These are phyloP conservation scores for Elegia similella DNA, from an alignment of 2,888 invertebrate genomes.

Conservation along the genomic window DNA sequence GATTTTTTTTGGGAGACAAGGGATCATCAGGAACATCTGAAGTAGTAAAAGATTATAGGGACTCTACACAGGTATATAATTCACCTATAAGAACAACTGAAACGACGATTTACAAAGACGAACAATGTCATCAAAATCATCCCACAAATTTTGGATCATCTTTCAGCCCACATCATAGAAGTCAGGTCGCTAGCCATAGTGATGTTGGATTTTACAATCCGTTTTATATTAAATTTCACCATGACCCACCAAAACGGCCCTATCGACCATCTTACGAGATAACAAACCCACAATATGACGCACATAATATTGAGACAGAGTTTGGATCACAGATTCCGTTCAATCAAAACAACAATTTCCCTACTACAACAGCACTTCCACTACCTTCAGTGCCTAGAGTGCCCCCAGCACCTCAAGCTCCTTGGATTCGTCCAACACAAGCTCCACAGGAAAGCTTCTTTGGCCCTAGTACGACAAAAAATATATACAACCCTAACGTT, in stretches of 20 bases:
- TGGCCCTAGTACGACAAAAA: too few species aligned
- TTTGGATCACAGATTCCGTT: neutral
- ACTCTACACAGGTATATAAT: neutral
- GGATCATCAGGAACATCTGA: neutral
- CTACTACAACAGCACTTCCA: neutral
- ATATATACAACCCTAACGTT: too few species aligned
- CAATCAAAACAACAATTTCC: neutral
- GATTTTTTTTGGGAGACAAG: neutral
- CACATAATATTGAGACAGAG: neutral
- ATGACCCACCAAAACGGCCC: neutral
- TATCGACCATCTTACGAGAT: neutral
- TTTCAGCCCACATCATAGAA: neutral
- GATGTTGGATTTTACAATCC: neutral
- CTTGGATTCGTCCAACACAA: too few species aligned
- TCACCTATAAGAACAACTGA: neutral
- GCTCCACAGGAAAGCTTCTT: too few species aligned
- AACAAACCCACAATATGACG: neutral
- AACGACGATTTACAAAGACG: neutral
- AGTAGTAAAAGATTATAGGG: neutral
- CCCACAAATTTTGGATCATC: neutral
- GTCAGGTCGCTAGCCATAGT: neutral
- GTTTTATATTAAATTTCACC: neutral
- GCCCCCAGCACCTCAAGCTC: neutral
- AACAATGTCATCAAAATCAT: neutral
- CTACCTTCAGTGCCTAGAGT: neutral